Percentiles rank a stretch among this genome's conserved stretches.
Conservation (phyloP, 2,113 vertebrate genomes). For the Desmodus rotundus region DNA sequence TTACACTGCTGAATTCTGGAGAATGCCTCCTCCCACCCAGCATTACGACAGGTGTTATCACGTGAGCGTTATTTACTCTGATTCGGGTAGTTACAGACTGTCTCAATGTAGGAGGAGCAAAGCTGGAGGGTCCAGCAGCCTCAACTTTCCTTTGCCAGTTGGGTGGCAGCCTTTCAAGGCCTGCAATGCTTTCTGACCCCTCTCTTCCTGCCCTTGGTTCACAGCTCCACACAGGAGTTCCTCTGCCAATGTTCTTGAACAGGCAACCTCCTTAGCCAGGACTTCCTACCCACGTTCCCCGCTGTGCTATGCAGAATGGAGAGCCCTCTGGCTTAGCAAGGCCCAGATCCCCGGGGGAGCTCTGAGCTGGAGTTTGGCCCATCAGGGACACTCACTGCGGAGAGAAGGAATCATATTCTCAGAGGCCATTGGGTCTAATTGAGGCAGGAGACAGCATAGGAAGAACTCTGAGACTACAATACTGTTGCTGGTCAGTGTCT, state of each 20-base stretch:
- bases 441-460: no score
- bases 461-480: no score
- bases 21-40: accelerated
- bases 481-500: no score
- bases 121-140: not conserved
- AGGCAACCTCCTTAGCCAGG: not conserved
- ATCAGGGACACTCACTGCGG: not conserved
- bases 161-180: not conserved
- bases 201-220: not conserved
- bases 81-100: not conserved
- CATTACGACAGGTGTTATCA: not conserved
- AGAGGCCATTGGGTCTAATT: not conserved
- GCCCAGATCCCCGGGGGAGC: not conserved
- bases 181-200: not conserved
- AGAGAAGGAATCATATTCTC: not conserved
- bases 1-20: not conserved
- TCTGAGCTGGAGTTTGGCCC: not conserved
- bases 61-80: not conserved
- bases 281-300: not conserved
- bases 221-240: not conserved
- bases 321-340: no score
- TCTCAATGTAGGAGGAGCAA: not conserved
- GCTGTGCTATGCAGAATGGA: accelerated
- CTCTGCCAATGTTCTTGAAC: not conserved
- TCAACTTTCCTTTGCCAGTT: not conserved